Evolutionary conservation across 2,888 invertebrate genomes (phyloP).

Genomic region (Thysanoteuthis rhombus): DNA sequence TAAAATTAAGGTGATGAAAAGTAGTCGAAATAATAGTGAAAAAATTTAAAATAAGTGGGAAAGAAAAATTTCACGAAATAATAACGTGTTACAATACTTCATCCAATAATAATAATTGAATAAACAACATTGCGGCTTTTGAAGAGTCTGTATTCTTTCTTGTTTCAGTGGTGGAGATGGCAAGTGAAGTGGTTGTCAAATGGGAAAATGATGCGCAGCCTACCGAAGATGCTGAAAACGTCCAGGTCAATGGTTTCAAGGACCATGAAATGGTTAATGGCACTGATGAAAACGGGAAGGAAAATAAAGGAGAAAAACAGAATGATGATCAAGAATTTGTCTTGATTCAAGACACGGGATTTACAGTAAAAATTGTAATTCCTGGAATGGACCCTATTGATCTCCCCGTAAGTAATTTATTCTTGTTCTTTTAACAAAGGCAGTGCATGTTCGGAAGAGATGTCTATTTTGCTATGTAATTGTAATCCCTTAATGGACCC

Average conservation of each 20-base stretch:
- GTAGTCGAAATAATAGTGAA: too few species aligned
- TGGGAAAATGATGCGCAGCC: background rate
- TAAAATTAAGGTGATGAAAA: too few species aligned
- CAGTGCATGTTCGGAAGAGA: too few species aligned
- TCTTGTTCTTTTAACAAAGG: background rate
- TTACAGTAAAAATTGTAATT: constrained; percentile 89
- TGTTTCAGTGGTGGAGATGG: background rate
- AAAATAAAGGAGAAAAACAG: constrained; percentile 43
- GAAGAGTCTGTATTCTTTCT: too few species aligned
- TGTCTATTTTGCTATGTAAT: too few species aligned
- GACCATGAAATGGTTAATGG: constrained; percentile 36
- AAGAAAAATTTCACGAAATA: too few species aligned
- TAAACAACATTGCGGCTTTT: too few species aligned
- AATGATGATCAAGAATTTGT: constrained; percentile 59
- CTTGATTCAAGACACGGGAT: constrained; percentile 65
- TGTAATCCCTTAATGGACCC: too few species aligned
- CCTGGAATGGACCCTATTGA: constrained; percentile 92
- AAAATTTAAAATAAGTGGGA: too few species aligned
- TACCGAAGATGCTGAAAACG: background rate
- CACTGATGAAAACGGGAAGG: constrained; percentile 38
- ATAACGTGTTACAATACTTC: too few species aligned
- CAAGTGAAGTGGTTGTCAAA: background rate
- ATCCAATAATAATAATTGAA: too few species aligned
- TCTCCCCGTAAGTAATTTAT: constrained; percentile 78
- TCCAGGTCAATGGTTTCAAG: background rate